These are phyloP conservation scores for Hucho hucho DNA, from an alignment of 2,113 vertebrate genomes.

Conservation along the genomic window DNA sequence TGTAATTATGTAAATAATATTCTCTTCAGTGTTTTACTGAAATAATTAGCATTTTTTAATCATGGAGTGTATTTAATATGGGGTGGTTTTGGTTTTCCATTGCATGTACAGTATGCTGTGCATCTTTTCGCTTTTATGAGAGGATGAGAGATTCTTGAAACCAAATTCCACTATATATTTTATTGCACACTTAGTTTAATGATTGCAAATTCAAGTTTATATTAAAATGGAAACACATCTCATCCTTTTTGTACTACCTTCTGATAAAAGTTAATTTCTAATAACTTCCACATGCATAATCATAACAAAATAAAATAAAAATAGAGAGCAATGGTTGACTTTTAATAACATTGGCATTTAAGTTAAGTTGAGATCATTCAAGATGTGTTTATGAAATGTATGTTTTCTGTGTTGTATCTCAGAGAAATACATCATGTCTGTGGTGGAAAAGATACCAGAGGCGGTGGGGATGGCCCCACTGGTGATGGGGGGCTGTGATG, in stretches of 20 bases:
- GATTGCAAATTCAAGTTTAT: neutral
- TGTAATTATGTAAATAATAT: neutral
- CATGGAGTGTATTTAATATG: neutral
- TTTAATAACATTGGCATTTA: neutral
- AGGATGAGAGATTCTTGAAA: neutral
- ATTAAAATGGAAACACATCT: too few relatives aligned
- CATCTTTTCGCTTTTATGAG: neutral
- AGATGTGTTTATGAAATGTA: neutral
- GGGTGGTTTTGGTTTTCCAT: neutral
- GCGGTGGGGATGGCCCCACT: neutral
- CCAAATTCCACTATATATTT: neutral
- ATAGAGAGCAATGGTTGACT: too few relatives aligned
- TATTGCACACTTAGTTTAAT: neutral
- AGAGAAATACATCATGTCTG: conserved; percentile 1
- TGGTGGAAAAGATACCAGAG: conserved; percentile 16
- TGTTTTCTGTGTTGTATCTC: neutral
- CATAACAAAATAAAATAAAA: too few relatives aligned
- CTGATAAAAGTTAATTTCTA: too few relatives aligned
- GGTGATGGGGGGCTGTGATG: neutral
- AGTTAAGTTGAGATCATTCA: neutral
- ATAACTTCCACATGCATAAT: too few relatives aligned
- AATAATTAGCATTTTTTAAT: neutral
- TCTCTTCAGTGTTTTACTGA: neutral
- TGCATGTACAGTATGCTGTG: neutral
- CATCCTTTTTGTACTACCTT: too few relatives aligned